These are phyloP conservation scores for Pogonophryne albipinna DNA, from an alignment of 2,797 vertebrate species.

Conservation along the genomic window DNA sequence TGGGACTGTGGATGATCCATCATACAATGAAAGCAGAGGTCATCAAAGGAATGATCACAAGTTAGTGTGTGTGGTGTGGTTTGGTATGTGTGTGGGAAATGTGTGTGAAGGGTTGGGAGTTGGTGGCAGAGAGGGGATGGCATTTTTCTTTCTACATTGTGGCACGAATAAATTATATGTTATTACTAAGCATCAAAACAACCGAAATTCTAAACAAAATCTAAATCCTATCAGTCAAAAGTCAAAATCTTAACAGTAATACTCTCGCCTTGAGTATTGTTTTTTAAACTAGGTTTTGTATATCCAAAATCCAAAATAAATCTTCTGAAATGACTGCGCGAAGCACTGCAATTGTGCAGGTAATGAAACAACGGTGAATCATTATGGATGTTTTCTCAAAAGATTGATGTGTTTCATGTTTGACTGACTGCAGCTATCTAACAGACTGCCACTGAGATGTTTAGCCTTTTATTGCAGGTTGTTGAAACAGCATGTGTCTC, in stretches of 20 bases:
- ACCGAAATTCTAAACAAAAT: slow-evolving; percentile 29
- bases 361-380: slow-evolving; percentile 58
- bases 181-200: slow-evolving; percentile 43
- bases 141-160: slow-evolving; percentile 38
- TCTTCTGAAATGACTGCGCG: slow-evolving; percentile 45
- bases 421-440: slow-evolving; percentile 41
- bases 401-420: slow-evolving; percentile 45
- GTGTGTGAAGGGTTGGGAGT: slow-evolving; percentile 1
- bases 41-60: slow-evolving; percentile 78
- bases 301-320: slow-evolving; percentile 36
- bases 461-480: slow-evolving; percentile 12
- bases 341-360: slow-evolving; percentile 38
- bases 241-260: too few relatives aligned
- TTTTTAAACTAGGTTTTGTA: slow-evolving; percentile 24
- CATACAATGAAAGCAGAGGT: slow-evolving; percentile 84
- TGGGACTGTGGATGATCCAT: slow-evolving; percentile 81
- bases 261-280: slow-evolving; percentile 3
- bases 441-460: slow-evolving; percentile 2
- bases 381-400: slow-evolving; percentile 47
- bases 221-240: too few relatives aligned
- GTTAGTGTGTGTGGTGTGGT: slow-evolving; percentile 50
- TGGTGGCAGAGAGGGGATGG: slow-evolving; percentile 8
- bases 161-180: slow-evolving; percentile 19
- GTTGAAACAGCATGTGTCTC: not conserved
- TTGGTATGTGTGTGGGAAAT: slow-evolving; percentile 27